These are phyloP conservation scores for Phalloptychus januarius DNA, from an alignment of 2,797 vertebrate species.

Conservation along the genomic window DNA sequence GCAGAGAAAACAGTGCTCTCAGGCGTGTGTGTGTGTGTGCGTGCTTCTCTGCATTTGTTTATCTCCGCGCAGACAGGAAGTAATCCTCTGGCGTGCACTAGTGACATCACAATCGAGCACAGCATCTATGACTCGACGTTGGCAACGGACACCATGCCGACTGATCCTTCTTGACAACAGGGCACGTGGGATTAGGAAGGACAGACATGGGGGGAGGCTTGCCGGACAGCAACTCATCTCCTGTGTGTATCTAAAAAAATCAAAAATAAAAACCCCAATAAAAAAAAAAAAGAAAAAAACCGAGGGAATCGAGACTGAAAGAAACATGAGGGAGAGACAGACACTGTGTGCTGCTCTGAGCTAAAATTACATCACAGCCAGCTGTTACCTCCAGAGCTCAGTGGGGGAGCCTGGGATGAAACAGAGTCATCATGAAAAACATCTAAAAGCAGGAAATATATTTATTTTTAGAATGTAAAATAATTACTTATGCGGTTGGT, in stretches of 20 bases:
- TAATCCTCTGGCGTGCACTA: slow-evolving; percentile 46
- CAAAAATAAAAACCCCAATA: neutral
- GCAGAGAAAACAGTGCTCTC: slow-evolving; percentile 8
- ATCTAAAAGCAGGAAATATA: neutral
- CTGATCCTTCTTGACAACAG: slow-evolving; percentile 51
- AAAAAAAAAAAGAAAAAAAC: slow-evolving; percentile 17
- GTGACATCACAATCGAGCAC: slow-evolving; percentile 51
- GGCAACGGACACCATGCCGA: slow-evolving; percentile 31
- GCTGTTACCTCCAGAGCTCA: slow-evolving; percentile 31
- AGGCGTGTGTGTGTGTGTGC: neutral
- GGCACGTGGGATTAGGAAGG: slow-evolving; percentile 44
- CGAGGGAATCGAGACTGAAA: slow-evolving; percentile 5
- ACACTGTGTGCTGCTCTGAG: slow-evolving; percentile 22
- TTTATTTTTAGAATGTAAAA: neutral
- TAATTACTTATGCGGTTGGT: neutral
- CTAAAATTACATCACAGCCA: slow-evolving; percentile 44
- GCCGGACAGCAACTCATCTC: slow-evolving; percentile 45
- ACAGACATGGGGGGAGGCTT: slow-evolving; percentile 37
- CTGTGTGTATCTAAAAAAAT: slow-evolving; percentile 5
- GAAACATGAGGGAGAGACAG: slow-evolving; percentile 11
- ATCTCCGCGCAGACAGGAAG: slow-evolving; percentile 42
- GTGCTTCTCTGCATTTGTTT: slow-evolving; percentile 31
- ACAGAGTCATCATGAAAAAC: neutral
- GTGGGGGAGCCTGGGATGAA: slow-evolving; percentile 11
- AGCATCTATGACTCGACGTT: slow-evolving; percentile 20